Percentiles rank a stretch among this genome's conserved stretches.
Conservation (phyloP, 2,797 vertebrate species). For the Hephaestus fuliginosus region DNA sequence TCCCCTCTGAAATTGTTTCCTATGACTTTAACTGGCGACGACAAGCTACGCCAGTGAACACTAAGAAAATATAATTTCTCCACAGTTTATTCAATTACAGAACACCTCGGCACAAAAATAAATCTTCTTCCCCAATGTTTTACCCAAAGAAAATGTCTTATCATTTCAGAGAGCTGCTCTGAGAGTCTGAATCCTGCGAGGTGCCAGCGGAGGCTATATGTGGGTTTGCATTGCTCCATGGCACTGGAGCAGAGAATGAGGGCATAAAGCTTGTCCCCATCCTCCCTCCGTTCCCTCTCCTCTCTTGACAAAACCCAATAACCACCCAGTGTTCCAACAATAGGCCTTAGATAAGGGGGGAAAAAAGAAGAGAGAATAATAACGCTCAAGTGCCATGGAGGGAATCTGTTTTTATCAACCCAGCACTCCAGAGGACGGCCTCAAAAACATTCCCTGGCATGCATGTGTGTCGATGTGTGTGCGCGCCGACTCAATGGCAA, state of each 20-base stretch:
- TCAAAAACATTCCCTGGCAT: slow-evolving; percentile 48
- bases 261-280: slow-evolving; percentile 56
- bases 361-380: slow-evolving; percentile 66
- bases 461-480: slow-evolving; percentile 2
- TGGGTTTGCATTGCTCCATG: slow-evolving; percentile 57
- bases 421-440: slow-evolving; percentile 62
- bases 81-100: slow-evolving; percentile 71
- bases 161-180: slow-evolving; percentile 53
- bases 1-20: slow-evolving; percentile 48
- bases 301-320: slow-evolving; percentile 75
- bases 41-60: slow-evolving; percentile 53
- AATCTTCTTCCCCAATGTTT: slow-evolving; percentile 48
- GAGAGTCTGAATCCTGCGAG: slow-evolving; percentile 47
- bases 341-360: slow-evolving; percentile 66
- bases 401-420: slow-evolving; percentile 74
- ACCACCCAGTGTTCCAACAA: slow-evolving; percentile 75
- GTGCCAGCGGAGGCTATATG: slow-evolving; percentile 31
- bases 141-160: slow-evolving; percentile 56
- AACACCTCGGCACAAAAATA: slow-evolving; percentile 43
- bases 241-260: slow-evolving; percentile 60
- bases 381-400: slow-evolving; percentile 62
- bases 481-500: slow-evolving; percentile 45
- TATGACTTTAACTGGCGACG: slow-evolving; percentile 55
- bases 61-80: slow-evolving; percentile 55
- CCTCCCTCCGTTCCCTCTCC: slow-evolving; percentile 41